Base-by-base conservation (phyloP, 1,140 invertebrate genomes). In the Battus philenor region DNA sequence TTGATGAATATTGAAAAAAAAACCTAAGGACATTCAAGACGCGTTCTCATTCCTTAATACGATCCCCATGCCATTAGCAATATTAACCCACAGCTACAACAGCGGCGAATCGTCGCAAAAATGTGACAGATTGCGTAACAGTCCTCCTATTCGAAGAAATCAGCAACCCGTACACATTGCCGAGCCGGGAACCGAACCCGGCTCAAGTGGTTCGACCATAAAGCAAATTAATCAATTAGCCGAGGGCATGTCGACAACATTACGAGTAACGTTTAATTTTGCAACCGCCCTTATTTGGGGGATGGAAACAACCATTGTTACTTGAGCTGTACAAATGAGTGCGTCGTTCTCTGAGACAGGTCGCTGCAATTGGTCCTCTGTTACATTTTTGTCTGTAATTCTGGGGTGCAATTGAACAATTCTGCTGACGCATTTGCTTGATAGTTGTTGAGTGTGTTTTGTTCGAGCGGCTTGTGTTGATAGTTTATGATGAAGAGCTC, bases 151-250 rank as follows among this genome's bases (percentile, higher is more conserved):
- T 83, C 50, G 68, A 24, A 39, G 50, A 44, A 68, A 22, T 59
- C 73, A 81, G 49, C 57, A 61, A 68, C 55, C 76, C 79, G 71
- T 82, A 58, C 58, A 58, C 47, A 44, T 44, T 48, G 58, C 64
- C 65, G 73, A 77, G 70, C 70, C 73, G 70, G 77, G 72, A 69
- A 59, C 50, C 53, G 77, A 74, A 69, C 61, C 50, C 53, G 47
- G 46, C 67, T 74, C 70, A 65, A 74, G 74, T 74, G 66, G 59
- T 58, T 61, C 68, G 59, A 75, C 79, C 79, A 80, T 83, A 83
- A 83, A 83, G 73, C 76, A 83, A 83, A 83, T 80, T 83, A 83
- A 83, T 83, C 79, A 83, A 83, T 83, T 83, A 83, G 74, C 66
- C 53, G 63, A 65, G 77, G 79, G 79, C 79, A 80, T 80, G 78